Conservation (phyloP, 2,113 vertebrate species). For the Sander lucioperca region DNA sequence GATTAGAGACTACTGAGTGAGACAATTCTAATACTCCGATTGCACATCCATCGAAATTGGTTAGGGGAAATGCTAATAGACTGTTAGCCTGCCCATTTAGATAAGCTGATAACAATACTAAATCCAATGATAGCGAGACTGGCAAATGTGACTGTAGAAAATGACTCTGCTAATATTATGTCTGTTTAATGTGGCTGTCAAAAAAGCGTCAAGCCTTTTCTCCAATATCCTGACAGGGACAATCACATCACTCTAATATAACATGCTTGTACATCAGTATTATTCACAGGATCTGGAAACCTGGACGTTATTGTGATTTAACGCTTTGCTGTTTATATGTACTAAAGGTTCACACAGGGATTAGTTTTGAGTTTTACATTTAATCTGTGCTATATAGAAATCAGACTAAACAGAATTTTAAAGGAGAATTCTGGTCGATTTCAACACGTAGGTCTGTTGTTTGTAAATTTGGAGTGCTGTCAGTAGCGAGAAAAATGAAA, state of each 20-base stretch:
- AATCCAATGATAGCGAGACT: conserved; percentile 6
- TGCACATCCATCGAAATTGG: conserved; percentile 13
- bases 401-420: background rate
- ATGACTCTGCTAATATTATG: conserved; percentile 23
- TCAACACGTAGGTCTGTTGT: too few relatives aligned
- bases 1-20: conserved; percentile 33
- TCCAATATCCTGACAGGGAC: conserved; percentile 18
- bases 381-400: background rate
- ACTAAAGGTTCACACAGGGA: background rate
- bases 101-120: conserved; percentile 50
- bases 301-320: background rate
- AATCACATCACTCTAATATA: background rate
- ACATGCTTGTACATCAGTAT: background rate
- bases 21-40: conserved; percentile 29
- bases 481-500: too few relatives aligned
- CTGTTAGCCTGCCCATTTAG: conserved; percentile 56
- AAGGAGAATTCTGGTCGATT: too few relatives aligned
- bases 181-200: conserved; percentile 47
- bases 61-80: conserved; percentile 39
- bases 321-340: background rate
- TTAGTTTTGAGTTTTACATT: background rate
- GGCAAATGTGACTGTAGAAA: conserved; percentile 13
- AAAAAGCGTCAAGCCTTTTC: background rate
- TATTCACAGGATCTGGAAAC: background rate
- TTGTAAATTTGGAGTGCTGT: too few relatives aligned